phyloP scores from a whole-genome alignment of 2,888 invertebrate species.

The Andricus curvator region DNA sequence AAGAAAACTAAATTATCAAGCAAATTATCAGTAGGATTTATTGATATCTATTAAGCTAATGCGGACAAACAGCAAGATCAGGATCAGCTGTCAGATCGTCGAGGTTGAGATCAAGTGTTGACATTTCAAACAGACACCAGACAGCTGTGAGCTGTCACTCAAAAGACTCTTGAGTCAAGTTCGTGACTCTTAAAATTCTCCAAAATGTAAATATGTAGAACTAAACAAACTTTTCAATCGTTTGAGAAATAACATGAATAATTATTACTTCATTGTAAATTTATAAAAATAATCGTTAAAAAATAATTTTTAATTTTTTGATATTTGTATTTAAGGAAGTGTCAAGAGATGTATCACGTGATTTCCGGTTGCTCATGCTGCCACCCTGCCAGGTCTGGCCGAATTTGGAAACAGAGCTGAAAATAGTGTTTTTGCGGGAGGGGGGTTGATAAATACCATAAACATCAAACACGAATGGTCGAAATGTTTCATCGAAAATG shows the following conservation, averaged over 20 bases:
- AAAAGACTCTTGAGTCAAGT: neutral
- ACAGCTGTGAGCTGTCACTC: neutral
- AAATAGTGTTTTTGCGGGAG: conserved; percentile 29
- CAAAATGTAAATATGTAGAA: neutral
- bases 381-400: neutral
- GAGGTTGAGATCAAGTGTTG: neutral
- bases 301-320: neutral
- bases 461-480: conserved; percentile 61
- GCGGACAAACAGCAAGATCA: neutral
- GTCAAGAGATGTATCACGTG: neutral
- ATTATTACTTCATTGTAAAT: neutral
- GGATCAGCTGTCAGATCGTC: neutral
- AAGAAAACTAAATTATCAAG: neutral
- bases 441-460: conserved; percentile 1
- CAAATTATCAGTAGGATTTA: neutral
- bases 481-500: conserved; percentile 87
- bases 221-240: fast-evolving
- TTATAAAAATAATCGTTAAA: neutral
- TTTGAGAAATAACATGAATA: neutral
- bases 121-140: neutral
- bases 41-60: neutral
- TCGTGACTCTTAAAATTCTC: neutral
- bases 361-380: neutral
- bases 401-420: conserved; percentile 20
- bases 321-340: neutral